These are phyloP conservation scores for Thamnophis sirtalis DNA, from an alignment of 2,113 vertebrate species.

Conservation along the genomic window DNA sequence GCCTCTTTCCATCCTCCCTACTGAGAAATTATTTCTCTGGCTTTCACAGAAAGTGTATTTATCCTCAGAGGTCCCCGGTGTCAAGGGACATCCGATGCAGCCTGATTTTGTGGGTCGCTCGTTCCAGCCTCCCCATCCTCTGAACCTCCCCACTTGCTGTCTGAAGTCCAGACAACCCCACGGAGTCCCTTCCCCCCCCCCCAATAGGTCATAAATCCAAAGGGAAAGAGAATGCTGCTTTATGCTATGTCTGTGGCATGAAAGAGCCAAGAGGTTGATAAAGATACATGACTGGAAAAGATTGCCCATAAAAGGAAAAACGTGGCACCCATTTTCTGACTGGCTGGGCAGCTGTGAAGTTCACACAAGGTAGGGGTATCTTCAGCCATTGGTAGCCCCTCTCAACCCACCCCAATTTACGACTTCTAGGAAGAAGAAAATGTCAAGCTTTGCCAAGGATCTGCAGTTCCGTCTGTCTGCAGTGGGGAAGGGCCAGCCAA, in stretches of 20 bases:
- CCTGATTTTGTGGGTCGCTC: neutral
- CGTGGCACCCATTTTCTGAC: constrained; percentile 19
- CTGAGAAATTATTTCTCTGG: neutral
- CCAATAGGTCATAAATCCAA: constrained; percentile 53
- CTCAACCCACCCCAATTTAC: neutral
- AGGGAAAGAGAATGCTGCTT: constrained; percentile 44
- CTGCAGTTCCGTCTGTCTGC: neutral
- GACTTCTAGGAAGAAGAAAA: accelerated
- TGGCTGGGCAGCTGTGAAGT: neutral
- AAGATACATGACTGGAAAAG: constrained; percentile 30
- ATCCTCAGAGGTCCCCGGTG: neutral
- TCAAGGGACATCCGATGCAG: constrained; percentile 46
- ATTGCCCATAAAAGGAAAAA: constrained; percentile 66
- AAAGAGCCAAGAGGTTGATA: constrained; percentile 46
- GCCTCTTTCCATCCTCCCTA: too few relatives aligned
- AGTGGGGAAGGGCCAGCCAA: neutral
- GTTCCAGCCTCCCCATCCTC: neutral
- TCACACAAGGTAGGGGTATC: constrained; percentile 48
- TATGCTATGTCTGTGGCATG: constrained; percentile 43
- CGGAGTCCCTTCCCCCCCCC: neutral
- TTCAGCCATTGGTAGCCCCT: neutral
- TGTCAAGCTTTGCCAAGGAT: neutral
- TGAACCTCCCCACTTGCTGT: constrained; percentile 20
- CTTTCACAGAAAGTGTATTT: constrained; percentile 15
- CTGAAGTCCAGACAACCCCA: constrained; percentile 45